Base-by-base conservation (phyloP, 1,140 invertebrate species). In the Calycopis cecrops region DNA sequence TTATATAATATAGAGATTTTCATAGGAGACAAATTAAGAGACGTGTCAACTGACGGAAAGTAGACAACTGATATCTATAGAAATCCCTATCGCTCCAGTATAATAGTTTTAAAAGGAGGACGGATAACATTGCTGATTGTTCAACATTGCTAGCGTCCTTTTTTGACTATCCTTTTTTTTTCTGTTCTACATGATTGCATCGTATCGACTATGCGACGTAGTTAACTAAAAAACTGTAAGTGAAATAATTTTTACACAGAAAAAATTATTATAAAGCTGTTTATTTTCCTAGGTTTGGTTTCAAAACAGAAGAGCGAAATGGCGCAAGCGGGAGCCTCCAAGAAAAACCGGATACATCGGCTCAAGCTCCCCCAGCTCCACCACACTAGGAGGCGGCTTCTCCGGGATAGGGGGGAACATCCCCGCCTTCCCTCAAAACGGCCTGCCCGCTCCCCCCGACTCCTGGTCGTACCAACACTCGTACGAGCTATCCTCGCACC, bases 291-390 rank as follows among this genome's bases (percentile, higher is more conserved):
- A 88, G 85, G 90, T 91, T 28, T 91, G 90, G 90, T 91, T 91
- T 69, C 90, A 99, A 88, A 99, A 99, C 75, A 91, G 98, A 59
- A 90, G 98, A 52, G 98, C 98, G 7, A 99, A 99, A 80, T 99
- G 98, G 98, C 90, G 98, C 12, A 99, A 99, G 85, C 93, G 97
- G 4, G 98, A 99, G 86, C 98, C 98, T 10, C 98, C 97, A 0
- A 92, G 98, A 58, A 98, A 98, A 85, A 96, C 94, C 0, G 94
- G 94, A 3, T 94, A 94, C 71, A 92, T 94, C 50, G 92, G 92
- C 57, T 91, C 89, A 33, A 91, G 90, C 73, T 91, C 83, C 60
- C 91, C 88, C 48, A 91, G 75, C 69, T 91, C 90, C 21, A 87
- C 87, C 0, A 83, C 88, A 11, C 74, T 89, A 51, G 87, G 89